These are phyloP conservation scores for Notarius lentiginosus DNA, from an alignment of 2,113 vertebrate genomes.

Conservation along the genomic window DNA sequence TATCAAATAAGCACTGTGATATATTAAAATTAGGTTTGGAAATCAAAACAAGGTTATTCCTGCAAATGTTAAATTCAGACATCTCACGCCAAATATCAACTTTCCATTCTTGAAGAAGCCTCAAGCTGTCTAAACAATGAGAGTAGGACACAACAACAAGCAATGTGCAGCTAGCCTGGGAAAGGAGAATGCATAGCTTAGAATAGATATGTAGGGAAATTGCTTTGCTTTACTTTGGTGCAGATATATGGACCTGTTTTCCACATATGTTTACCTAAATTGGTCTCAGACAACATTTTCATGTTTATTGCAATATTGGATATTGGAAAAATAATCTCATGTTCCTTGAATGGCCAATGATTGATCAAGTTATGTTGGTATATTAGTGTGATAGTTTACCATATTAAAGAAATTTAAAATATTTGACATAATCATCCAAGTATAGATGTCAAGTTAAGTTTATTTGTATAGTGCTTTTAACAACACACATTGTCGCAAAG, in stretches of 20 bases:
- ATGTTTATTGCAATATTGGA: not conserved
- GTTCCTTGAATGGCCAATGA: not conserved
- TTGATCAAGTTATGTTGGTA: not conserved
- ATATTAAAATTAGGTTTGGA: conserved; percentile 16
- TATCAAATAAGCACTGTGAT: not conserved
- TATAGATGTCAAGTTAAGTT: not conserved
- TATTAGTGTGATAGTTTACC: not conserved
- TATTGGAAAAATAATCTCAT: not conserved
- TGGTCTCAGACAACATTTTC: conserved; percentile 29
- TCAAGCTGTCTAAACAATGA: conserved; percentile 92
- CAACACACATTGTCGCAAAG: too few relatives aligned
- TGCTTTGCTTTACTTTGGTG: conserved; percentile 78
- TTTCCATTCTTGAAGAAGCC: conserved; percentile 70
- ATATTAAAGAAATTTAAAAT: not conserved
- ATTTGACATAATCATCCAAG: not conserved
- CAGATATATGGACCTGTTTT: conserved; percentile 78
- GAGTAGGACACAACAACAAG: conserved; percentile 72
- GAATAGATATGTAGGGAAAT: conserved; percentile 72
- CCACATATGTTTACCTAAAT: conserved; percentile 76
- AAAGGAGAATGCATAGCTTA: conserved; percentile 74
- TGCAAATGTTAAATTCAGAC: conserved; percentile 60
- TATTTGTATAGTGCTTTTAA: too few relatives aligned
- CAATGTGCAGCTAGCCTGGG: conserved; percentile 82
- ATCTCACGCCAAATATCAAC: conserved; percentile 72
- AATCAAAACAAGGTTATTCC: conserved; percentile 32